Percentiles rank a stretch among this genome's conserved stretches.
Conservation (phyloP, 92 coral and sea anemone genomes). For the Epizoanthus fatuus region DNA sequence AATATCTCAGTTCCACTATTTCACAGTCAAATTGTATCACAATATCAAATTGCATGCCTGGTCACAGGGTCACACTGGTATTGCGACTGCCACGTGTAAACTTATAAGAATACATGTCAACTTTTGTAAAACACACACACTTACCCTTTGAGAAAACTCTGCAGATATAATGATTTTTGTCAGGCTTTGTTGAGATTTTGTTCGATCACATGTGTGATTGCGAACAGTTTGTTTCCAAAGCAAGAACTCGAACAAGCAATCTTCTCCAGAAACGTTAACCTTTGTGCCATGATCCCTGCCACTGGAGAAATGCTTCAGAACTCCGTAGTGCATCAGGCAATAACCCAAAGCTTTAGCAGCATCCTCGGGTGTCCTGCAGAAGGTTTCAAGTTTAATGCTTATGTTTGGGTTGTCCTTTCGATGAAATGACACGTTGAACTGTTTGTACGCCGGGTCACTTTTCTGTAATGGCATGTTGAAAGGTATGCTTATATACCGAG, state of each 20-base stretch:
- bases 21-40: no score
- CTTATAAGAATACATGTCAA: no score
- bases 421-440: not conserved
- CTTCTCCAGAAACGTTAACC: not conserved
- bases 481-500: no score
- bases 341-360: conserved; percentile 6
- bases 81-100: no score
- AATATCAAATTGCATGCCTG: no score
- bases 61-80: no score
- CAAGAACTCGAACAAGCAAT: not conserved
- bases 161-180: no score
- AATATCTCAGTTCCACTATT: no score
- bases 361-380: not conserved
- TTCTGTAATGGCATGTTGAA: not conserved
- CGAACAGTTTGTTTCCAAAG: not conserved
- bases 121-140: no score
- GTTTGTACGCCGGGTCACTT: not conserved
- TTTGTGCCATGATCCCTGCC: conserved; percentile 1
- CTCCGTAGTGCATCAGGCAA: not conserved
- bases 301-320: not conserved
- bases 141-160: no score
- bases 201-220: not conserved
- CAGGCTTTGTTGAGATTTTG: no score
- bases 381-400: not conserved
- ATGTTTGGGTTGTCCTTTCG: no score